Evolutionary conservation across 2,888 invertebrate species (phyloP), one percentile per base, ranked within the genome.

Genomic region (Melanotus villosus): DNA sequence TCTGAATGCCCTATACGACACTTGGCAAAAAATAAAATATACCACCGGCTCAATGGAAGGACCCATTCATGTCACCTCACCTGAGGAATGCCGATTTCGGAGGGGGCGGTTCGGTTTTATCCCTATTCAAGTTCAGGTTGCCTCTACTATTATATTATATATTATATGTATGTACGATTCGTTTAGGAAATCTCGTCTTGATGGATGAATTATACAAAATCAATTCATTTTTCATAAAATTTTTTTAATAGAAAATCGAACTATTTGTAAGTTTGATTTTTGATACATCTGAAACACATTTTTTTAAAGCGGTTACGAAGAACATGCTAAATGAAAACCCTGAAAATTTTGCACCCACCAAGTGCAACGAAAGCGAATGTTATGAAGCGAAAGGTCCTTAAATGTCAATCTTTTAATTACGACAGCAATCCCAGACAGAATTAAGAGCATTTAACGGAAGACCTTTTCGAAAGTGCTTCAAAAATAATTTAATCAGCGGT

Each of bases 351-450:
- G 47, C 26, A 26, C 19, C 30, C 32, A 32, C 23, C 41, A 32
- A 47, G 36, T 38, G 50, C 45, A 47, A 36, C 36, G 47, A 47
- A 32, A 21, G 32, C 30, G 45, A 34, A 50, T 47, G 60, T 65
- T 71, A 70, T 74, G 70, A 72, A 69, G 67, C 62, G 69, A 76
- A 76, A 76, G 77, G 76, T 76, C 77, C 71, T 66, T 58, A 70
- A 78, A 78, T 77, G 78, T 77, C 78, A 78, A 76, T 74, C 73
- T 77, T 78, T 77, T 78, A 78, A 78, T 77, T 77, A 77, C 69
- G 62, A 57, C 71, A 60, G 72, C 32, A 68, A 63, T 62, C 64
- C 57, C 45, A 59, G 54, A 68, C 60, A 50, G 56, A 68, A 68
- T 68, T 65, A 68, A 62, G 67, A 58, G 56, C 58, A 64, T 64